Evolutionary conservation across 2,113 vertebrate species (phyloP).

Genomic region (Pogona vitticeps): DNA sequence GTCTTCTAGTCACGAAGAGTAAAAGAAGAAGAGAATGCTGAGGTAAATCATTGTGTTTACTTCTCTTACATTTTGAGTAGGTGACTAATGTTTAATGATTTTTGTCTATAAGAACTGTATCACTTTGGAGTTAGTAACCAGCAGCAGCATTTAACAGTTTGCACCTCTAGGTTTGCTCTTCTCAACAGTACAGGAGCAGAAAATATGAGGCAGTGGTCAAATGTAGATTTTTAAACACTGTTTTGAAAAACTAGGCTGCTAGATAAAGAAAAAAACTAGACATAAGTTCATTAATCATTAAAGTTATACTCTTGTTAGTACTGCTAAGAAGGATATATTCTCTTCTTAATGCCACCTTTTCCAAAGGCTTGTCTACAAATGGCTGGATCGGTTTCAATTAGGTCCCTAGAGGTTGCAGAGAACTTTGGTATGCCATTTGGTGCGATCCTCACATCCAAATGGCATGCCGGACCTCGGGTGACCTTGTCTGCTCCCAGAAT

Average conservation of each 20-base stretch:
- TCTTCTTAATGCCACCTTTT: too few species aligned
- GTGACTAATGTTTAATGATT: background rate
- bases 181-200: background rate
- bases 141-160: background rate
- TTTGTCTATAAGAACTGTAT: background rate
- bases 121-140: background rate
- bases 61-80: conserved; percentile 8
- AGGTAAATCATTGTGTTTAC: conserved; percentile 70
- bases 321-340: background rate
- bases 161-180: background rate
- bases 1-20: conserved; percentile 92
- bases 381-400: too few species aligned
- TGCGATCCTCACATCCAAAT: too few species aligned
- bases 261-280: background rate
- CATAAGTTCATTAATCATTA: background rate
- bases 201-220: background rate
- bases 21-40: conserved; percentile 81
- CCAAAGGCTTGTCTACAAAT: too few species aligned
- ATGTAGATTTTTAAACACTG: background rate
- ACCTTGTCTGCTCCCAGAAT: background rate
- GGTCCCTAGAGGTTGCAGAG: too few species aligned
- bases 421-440: too few species aligned
- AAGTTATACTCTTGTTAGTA: background rate
- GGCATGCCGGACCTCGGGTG: too few species aligned
- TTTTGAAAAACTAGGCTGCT: background rate